A percentile compares a stretch with the other conserved stretches of the same genome.
Evolutionary conservation across 2,888 invertebrate species (phyloP).

Genomic region (Pasiphila rectangulata): DNA sequence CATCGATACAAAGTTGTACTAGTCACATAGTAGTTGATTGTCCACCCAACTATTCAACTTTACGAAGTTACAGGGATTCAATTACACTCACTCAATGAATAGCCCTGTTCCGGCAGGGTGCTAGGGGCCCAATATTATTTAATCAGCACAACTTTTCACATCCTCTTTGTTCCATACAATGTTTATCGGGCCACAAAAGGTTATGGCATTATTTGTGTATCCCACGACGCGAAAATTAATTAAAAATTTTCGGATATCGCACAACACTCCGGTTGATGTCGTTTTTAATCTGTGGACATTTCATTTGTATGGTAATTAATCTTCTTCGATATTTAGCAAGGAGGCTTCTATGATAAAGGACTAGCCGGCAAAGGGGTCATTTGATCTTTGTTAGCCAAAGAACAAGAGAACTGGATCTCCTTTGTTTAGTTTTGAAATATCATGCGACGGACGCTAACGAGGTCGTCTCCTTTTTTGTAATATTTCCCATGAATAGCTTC

Average conservation of each 20-base stretch:
- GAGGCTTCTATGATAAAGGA: conserved; percentile 58
- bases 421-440: conserved; percentile 67
- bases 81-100: conserved; percentile 3
- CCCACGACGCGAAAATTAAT: conserved; percentile 15
- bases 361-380: conserved; percentile 60
- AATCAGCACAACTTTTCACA: conserved; percentile 14
- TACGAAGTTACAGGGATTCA: neutral
- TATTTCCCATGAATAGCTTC: conserved; percentile 9
- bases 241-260: conserved; percentile 17
- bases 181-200: conserved; percentile 10
- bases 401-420: conserved; percentile 53
- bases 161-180: conserved; percentile 9
- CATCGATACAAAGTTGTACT: conserved; percentile 1
- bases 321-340: conserved; percentile 63
- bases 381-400: conserved; percentile 60
- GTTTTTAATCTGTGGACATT: conserved; percentile 35
- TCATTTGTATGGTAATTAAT: conserved; percentile 68
- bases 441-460: conserved; percentile 50
- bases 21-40: neutral
- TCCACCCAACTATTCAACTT: neutral
- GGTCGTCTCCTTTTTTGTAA: conserved; percentile 27
- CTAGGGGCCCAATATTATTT: conserved; percentile 3
- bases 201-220: conserved; percentile 16
- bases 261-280: conserved; percentile 35
- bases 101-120: neutral